Conservation (phyloP, 2,888 invertebrate species). For the Choristoneura rosaceana region DNA sequence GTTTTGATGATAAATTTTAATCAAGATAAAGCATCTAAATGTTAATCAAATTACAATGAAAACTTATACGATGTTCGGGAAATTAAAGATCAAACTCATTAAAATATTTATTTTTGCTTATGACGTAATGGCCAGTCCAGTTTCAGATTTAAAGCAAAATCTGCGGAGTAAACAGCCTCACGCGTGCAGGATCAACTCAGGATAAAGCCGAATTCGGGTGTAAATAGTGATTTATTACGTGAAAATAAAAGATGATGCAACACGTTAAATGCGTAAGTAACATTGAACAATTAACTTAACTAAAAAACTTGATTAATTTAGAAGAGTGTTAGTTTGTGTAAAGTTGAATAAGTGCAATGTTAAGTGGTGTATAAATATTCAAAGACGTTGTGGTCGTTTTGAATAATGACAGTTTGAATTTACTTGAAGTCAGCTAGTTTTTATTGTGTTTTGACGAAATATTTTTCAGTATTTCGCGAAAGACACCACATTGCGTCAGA, state of each 20-base stretch:
- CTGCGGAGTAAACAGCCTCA: conserved; percentile 65
- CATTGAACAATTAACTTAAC: not conserved
- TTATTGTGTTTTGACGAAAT: not conserved
- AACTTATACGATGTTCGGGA: conserved; percentile 63
- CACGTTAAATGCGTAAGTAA: conserved; percentile 63
- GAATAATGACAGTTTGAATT: not conserved
- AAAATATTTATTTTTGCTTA: conserved; percentile 61
- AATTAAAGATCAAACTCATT: conserved; percentile 66
- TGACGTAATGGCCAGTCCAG: conserved; percentile 69
- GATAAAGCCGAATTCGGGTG: not conserved
- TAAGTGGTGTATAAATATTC: not conserved
- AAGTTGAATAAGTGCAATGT: not conserved
- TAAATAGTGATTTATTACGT: conserved; percentile 8
- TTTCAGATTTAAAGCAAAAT: conserved; percentile 74
- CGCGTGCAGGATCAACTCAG: conserved; percentile 45
- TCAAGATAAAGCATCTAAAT: conserved; percentile 73
- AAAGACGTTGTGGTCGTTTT: not conserved
- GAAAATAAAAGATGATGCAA: conserved; percentile 55
- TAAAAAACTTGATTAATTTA: not conserved
- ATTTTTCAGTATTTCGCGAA: not conserved
- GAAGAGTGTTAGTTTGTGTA: not conserved
- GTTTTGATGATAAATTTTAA: conserved; percentile 68
- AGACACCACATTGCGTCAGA: no score
- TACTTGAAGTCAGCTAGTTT: not conserved
- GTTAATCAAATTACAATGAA: conserved; percentile 77